Evolutionary conservation across 2,888 invertebrate genomes (phyloP), one percentile per base, ranked within the genome.

Genomic region (Melanargia galathea): DNA sequence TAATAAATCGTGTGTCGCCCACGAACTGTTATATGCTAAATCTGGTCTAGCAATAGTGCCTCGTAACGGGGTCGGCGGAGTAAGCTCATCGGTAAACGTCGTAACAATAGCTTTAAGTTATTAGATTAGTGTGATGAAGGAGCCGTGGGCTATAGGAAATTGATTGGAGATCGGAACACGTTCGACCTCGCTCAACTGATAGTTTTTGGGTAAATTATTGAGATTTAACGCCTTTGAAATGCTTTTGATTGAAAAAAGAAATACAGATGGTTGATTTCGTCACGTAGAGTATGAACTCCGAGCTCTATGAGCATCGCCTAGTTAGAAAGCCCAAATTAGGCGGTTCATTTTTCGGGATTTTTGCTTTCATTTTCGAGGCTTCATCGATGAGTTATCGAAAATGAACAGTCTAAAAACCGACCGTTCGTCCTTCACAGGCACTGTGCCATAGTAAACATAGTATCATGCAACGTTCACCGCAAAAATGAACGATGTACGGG

Each of bases 41-140:
- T 64, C 59, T 64, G 60, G 35, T 20, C 63, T 51, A 67, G 63
- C 58, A 54, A 69, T 65, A 65, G 54, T 64, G 60, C 61, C 66
- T 67, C 24, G 58, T 55, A 64, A 54, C 38, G 61, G 52, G 56
- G 59, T 64, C 60, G 52, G 56, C 51, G 52, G 60, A 65, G 58
- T 66, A 59, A 49, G 61, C 46, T 59, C 30, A 61, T 61, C 51
- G 20, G 26, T 58, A 54, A 62, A 30, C 40, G 35, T 60, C 38
- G 48, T 49, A 59, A 62, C 54, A 18, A 46, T 35, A 35, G 51
- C 24, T 51, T 45, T 22, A 11, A 24, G n/a, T 35, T 22, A 24
- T 46, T 30, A 54, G 20, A 38, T 38, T 35, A 54, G 38, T 35
- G n/a, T n/a, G n/a, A 11, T 18, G 4, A 43, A n/a, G 13, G 16